Evolutionary conservation across 2,797 vertebrate species (phyloP), one percentile per base, ranked within the genome.

Genomic region (Craterocephalus amniculus): DNA sequence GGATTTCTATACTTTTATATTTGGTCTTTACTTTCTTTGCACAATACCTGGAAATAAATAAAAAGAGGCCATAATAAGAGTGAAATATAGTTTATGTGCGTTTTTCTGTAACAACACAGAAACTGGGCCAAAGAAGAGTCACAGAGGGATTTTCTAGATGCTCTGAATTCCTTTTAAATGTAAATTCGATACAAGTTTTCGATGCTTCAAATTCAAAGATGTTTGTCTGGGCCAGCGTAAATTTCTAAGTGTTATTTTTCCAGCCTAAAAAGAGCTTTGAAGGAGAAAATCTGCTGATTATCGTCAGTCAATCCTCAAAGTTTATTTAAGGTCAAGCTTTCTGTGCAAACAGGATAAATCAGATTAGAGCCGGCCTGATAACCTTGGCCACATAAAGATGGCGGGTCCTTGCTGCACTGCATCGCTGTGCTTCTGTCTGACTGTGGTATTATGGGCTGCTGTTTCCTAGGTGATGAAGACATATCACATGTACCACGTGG

Each of bases 401-500:
- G 20, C 24, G 1, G 12, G 35, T 10, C 26, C 32, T 0, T 13
- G 24, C 58, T 52, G 52, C 38, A 13, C n/a, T 10, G 0, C 2
- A 0, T 35, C 14, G 20, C 7, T 62, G 36, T 58, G 48, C 48
- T 69, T 31, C 62, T 56, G 35, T 62, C 55, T 68, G 26, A 68
- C 60, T 35, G 52, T 24, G 52, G 12, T 26, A 58, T 58, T 52
- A 63, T 68, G 65, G 72, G 54, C 40, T 67, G 58, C 63, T 49
- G 74, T 67, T 75, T 67, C 29, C 86, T 13, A 99, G 98, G 98
- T 99, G 91, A 99, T 99, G 96, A 99, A 99, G 94, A 99, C 97
- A 0, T 99, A 99, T 84, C 98, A 99, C 87, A 98, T 99, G 97
- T 99, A 99, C 89, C 96, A 99, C 56, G 94, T 93, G 18, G 98